Base-by-base conservation (phyloP, 2,888 invertebrate genomes). In the Acanthosoma haemorrhoidale region DNA sequence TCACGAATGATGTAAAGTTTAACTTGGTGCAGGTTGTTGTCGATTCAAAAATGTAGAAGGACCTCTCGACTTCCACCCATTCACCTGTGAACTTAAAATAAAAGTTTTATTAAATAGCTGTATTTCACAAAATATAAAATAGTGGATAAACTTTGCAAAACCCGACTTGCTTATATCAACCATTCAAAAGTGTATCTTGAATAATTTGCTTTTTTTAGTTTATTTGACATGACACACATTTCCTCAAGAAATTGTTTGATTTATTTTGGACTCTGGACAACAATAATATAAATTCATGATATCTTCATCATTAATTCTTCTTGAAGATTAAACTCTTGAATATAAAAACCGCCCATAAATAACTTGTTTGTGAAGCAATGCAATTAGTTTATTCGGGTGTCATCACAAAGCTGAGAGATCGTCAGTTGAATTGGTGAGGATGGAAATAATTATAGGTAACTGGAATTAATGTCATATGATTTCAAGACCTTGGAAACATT, bases 61-160 rank as follows among this genome's bases (percentile, higher is more conserved):
- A 88, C 57, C 89, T 82, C 79, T 90, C 90, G 69, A 90, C 86
- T 80, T 90, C 90, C 77, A 84, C 89, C 90, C 90, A 90, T 38
- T 82, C 83, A 70, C 88, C 88, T 73, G 84, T 81, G 79, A 90
- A 87, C 84, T 90, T 78, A 64, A 82, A 70, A 69, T 9, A 11
- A 16, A 67, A 21, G 13, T 32, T 58, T 38, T 57, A 79, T 74
- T 69, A 51, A 69, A n/a, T n/a, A n/a, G n/a, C n/a, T n/a, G n/a
- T n/a, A n/a, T n/a, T n/a, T n/a, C n/a, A n/a, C n/a, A n/a, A n/a
- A n/a, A n/a, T n/a, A n/a, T n/a, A n/a, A n/a, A n/a, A n/a, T n/a
- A n/a, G n/a, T n/a, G n/a, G n/a, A n/a, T n/a, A n/a, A n/a, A n/a
- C n/a, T n/a, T n/a, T n/a, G n/a, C n/a, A n/a, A n/a, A n/a, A n/a